A percentile compares a stretch with the other conserved stretches of the same genome.
These are phyloP conservation scores for Trilocha varians DNA, from an alignment of 2,888 invertebrate species.

Conservation along the genomic window DNA sequence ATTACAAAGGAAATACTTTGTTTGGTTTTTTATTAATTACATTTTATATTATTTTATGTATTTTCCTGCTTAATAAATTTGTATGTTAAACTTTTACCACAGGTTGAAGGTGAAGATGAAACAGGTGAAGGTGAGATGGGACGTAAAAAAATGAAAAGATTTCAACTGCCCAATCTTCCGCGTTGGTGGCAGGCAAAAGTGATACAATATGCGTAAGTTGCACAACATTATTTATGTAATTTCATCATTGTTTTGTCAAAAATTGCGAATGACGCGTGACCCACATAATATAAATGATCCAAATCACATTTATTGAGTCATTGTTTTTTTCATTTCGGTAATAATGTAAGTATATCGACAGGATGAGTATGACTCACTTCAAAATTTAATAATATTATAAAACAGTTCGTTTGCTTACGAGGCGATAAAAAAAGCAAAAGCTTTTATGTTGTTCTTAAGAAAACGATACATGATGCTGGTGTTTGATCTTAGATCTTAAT, in stretches of 20 bases:
- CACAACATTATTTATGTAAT: not conserved
- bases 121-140: constrained; percentile 49
- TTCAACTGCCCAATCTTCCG: constrained; percentile 50
- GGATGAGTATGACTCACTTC: too few relatives aligned
- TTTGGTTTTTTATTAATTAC: too few relatives aligned
- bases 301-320: constrained; percentile 1
- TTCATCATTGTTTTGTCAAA: constrained; percentile 7
- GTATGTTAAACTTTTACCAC: not conserved
- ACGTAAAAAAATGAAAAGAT: constrained; percentile 58
- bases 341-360: too few relatives aligned
- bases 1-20: too few relatives aligned
- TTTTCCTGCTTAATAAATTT: not conserved
- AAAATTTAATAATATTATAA: too few relatives aligned
- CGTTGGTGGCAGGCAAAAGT: constrained; percentile 67
- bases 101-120: constrained; percentile 63
- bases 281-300: constrained; percentile 5
- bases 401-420: too few relatives aligned
- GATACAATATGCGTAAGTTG: constrained; percentile 65
- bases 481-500: too few relatives aligned
- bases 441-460: too few relatives aligned
- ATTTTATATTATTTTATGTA: too few relatives aligned
- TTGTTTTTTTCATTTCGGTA: too few relatives aligned
- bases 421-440: too few relatives aligned
- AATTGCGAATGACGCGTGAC: not conserved
- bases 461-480: too few relatives aligned